These are phyloP conservation scores for Phaenicophaeus curvirostris DNA, from an alignment of 2,797 vertebrate species.

Conservation along the genomic window DNA sequence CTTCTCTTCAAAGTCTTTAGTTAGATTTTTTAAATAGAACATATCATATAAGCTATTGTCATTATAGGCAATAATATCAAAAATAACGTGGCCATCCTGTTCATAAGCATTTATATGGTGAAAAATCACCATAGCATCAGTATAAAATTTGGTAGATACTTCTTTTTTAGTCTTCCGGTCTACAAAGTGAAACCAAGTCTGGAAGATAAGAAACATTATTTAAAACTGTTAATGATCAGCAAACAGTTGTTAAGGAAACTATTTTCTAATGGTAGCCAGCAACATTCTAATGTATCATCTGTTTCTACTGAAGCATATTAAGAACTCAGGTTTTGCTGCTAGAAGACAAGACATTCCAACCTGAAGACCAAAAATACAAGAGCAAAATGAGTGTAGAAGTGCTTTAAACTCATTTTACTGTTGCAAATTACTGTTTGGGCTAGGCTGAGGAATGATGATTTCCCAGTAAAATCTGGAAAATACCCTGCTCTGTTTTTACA, in stretches of 20 bases:
- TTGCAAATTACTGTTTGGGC: background rate
- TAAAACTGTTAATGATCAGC: background rate
- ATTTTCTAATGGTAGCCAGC: background rate
- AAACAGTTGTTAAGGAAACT: background rate
- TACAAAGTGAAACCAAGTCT: constrained; percentile 90
- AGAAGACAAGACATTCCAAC: background rate
- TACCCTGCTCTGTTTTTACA: background rate
- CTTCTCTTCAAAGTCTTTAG: constrained; percentile 60
- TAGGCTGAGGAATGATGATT: background rate
- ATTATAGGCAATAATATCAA: constrained; percentile 86
- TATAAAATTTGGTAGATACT: constrained; percentile 76
- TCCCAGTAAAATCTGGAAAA: background rate
- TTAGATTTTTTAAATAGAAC: constrained; percentile 89
- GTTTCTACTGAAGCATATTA: background rate
- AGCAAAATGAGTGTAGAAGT: background rate
- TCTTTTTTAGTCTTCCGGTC: constrained; percentile 84
- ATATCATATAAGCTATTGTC: constrained; percentile 88
- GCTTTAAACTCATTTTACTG: background rate
- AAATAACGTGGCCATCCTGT: constrained; percentile 84
- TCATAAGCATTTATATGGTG: constrained; percentile 96
- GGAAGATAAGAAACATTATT: constrained; percentile 41
- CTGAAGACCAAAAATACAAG: background rate
- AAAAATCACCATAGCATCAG: constrained; percentile 85
- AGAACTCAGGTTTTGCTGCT: background rate
- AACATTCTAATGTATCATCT: background rate